Evolutionary conservation across 92 coral and sea anemone species (phyloP).

Genomic region (Porites cylindrica): DNA sequence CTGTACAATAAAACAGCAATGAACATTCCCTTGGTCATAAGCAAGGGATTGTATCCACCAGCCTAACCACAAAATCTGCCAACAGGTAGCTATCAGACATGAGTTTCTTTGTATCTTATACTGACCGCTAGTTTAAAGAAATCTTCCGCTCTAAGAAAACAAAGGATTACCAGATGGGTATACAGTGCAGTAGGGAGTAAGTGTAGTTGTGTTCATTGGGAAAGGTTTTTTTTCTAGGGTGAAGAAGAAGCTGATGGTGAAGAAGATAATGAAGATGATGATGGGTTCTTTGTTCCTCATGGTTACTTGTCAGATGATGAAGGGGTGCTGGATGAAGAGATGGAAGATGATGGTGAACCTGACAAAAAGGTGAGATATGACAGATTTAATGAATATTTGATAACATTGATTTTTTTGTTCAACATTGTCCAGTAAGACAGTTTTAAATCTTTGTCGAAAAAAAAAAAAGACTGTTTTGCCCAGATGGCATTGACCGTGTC

Average conservation of each 20-base stretch:
- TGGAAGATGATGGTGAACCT: conserved; percentile 53
- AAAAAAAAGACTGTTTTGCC: background rate
- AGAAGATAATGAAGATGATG: conserved; percentile 85
- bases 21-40: too few relatives aligned
- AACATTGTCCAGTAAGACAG: too few relatives aligned
- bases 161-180: too few relatives aligned
- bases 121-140: too few relatives aligned
- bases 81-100: too few relatives aligned
- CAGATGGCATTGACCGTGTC: too few relatives aligned
- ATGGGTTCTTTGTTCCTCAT: conserved; percentile 98
- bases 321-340: conserved; percentile 81
- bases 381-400: background rate
- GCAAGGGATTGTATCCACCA: too few relatives aligned
- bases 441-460: too few relatives aligned
- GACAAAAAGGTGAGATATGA: conserved; percentile 24
- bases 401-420: background rate
- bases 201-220: background rate
- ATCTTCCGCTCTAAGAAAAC: too few relatives aligned
- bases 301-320: conserved; percentile 99
- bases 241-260: conserved; percentile 87
- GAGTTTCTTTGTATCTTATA: too few relatives aligned
- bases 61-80: too few relatives aligned
- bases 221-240: conserved; percentile 55
- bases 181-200: background rate
- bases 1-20: too few relatives aligned